These are phyloP conservation scores for Scrobipalpa atriplicella DNA, from an alignment of 2,888 invertebrate species.

Conservation along the genomic window DNA sequence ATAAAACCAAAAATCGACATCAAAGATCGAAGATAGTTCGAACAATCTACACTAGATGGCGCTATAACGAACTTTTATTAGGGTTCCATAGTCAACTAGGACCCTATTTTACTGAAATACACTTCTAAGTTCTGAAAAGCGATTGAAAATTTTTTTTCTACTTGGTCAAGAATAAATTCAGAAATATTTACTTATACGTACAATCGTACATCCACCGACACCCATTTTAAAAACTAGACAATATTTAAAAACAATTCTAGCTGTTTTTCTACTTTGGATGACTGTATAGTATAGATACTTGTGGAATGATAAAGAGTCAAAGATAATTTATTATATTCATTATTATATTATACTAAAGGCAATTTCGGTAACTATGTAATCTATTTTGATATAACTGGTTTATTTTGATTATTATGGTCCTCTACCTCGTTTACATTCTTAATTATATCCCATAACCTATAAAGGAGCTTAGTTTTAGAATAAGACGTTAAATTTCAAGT, in stretches of 20 bases:
- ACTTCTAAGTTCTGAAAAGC: neutral
- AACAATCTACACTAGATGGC: neutral
- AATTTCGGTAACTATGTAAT: slow-evolving; percentile 14
- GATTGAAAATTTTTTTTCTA: slow-evolving; percentile 29
- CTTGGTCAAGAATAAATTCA: slow-evolving; percentile 11
- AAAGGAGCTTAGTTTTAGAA: neutral
- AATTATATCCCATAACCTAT: neutral
- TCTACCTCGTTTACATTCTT: neutral
- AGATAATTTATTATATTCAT: slow-evolving; percentile 5
- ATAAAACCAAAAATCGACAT: neutral
- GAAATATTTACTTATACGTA: neutral
- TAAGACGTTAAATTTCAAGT: neutral
- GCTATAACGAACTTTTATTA: slow-evolving; percentile 4
- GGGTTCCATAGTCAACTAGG: too few relatives aligned
- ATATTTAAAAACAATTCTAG: slow-evolving; percentile 25
- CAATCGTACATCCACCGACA: neutral
- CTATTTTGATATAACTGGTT: slow-evolving; percentile 5
- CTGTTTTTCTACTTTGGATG: neutral
- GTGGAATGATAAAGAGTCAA: slow-evolving; percentile 19
- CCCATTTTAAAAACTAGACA: neutral
- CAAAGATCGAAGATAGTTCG: neutral
- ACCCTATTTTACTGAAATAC: neutral
- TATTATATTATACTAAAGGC: slow-evolving; percentile 13
- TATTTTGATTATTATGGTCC: slow-evolving; percentile 12
- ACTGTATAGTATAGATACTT: neutral